Base-by-base conservation (phyloP, 1,140 invertebrate species). In the Aethina tumida region DNA sequence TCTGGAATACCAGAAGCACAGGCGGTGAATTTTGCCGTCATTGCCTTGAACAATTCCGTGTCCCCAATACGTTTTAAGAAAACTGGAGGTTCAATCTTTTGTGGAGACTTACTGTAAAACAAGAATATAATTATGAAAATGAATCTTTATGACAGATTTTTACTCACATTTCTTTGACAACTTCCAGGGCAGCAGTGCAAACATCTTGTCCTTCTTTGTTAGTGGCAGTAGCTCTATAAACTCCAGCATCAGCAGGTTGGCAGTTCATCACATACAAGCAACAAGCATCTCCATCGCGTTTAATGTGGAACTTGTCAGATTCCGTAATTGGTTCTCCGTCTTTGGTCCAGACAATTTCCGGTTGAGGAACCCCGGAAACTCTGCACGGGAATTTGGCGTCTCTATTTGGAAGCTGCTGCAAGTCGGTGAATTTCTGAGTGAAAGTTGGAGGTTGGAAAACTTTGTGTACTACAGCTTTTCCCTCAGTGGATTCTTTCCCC, bases 61-160 rank as follows among this genome's bases (percentile, higher is more conserved):
- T 92, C 87, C 0, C 85, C 87, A 41, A 93, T 84, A 49, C 77
- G 81, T 65, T 93, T 94, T 37, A 94, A 62, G 71, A 93, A 93
- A 2, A 78, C 74, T 12, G 90, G 88, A 1, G 85, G 72, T 58
- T 93, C 88, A 1, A 79, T 73, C 45, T 79, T 84, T 46, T 81
- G 74, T 44, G 69, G 73, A 41, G 75, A 78, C 39, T 79, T 79
- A 37, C 82, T 84, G 50, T 24, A 4, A 26, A 35, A 25, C 8
- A 15, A 18, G 18, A 31, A 35, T 38, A 17, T 12, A 8, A 26
- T n/a, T n/a, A n/a, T n/a, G n/a, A 9, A 12, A 9, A 22, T n/a
- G 8, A 9, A 10, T 7, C n/a, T 6, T n/a, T 39, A 20, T 24
- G 6, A 8, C 18, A 5, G 9, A 15, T n/a, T n/a, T 12, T 7